A percentile compares a stretch with the other conserved stretches of the same genome.
phyloP scores from a whole-genome alignment of 2,113 vertebrate genomes.

The Scomber colias region DNA sequence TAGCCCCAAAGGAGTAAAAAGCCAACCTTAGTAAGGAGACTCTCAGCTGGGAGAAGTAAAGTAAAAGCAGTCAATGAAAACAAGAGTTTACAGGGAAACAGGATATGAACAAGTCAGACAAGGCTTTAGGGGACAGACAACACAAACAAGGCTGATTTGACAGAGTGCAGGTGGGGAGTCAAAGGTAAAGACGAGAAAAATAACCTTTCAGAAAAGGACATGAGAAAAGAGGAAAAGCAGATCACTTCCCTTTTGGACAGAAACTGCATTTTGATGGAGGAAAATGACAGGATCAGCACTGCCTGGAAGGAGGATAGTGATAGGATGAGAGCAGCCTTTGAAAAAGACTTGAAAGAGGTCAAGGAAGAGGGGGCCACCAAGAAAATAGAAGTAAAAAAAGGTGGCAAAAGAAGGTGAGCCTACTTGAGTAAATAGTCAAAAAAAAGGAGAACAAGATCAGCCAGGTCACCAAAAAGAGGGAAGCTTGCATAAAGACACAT shows the following conservation, averaged over 20 bases:
- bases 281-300: slow-evolving; percentile 17
- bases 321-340: slow-evolving; percentile 1
- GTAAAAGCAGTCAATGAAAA: neutral
- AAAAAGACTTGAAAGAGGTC: slow-evolving; percentile 11
- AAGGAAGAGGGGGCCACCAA: neutral
- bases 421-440: neutral
- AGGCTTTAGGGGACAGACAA: slow-evolving; percentile 5
- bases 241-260: neutral
- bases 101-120: slow-evolving; percentile 1
- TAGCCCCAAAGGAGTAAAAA: neutral
- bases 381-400: neutral
- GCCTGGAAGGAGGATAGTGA: slow-evolving; percentile 6
- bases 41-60: slow-evolving; percentile 1
- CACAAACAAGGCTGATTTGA: neutral
- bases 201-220: neutral
- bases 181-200: neutral
- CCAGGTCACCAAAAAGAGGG: slow-evolving; percentile 1
- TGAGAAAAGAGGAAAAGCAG: neutral
- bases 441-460: slow-evolving; percentile 1
- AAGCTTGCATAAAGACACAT: slow-evolving; percentile 13
- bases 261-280: neutral
- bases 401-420: slow-evolving; percentile 7
- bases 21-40: neutral
- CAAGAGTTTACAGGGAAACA: slow-evolving; percentile 11
- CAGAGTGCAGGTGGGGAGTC: neutral